A percentile compares a stretch with the other conserved stretches of the same genome.
Conservation (phyloP, 2,113 vertebrate species). For the Naja naja region DNA sequence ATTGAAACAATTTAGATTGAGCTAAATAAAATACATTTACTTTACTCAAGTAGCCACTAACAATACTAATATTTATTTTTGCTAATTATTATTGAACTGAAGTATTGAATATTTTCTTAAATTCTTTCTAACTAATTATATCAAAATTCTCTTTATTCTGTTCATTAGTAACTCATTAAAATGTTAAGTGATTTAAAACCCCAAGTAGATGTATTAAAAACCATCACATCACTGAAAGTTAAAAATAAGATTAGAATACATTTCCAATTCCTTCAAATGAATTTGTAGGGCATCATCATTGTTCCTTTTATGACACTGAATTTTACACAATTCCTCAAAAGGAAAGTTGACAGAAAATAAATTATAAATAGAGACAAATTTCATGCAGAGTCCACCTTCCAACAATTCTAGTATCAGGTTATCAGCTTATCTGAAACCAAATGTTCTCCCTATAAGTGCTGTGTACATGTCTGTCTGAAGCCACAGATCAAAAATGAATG, state of each 20-base stretch:
- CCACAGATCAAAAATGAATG: background rate
- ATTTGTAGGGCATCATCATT: background rate
- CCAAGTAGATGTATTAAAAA: background rate
- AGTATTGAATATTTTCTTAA: background rate
- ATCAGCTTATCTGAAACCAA: background rate
- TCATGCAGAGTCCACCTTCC: background rate
- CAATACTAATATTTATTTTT: background rate
- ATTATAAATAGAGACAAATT: background rate
- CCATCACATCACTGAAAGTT: background rate
- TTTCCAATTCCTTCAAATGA: conserved; percentile 4
- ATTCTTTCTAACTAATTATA: background rate
- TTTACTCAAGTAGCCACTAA: background rate
- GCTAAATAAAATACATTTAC: background rate
- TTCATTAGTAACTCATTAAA: background rate
- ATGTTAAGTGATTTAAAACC: background rate
- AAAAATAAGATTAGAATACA: background rate
- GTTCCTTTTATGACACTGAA: background rate
- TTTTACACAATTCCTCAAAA: background rate
- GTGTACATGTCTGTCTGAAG: background rate
- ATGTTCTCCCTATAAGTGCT: background rate
- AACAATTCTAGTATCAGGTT: background rate
- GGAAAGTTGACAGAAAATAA: background rate
- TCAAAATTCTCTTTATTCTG: background rate
- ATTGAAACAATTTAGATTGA: background rate
- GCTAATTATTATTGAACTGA: background rate